Evolutionary conservation across 1,140 invertebrate genomes (phyloP).

Genomic region (Chironomus striatipennis): DNA sequence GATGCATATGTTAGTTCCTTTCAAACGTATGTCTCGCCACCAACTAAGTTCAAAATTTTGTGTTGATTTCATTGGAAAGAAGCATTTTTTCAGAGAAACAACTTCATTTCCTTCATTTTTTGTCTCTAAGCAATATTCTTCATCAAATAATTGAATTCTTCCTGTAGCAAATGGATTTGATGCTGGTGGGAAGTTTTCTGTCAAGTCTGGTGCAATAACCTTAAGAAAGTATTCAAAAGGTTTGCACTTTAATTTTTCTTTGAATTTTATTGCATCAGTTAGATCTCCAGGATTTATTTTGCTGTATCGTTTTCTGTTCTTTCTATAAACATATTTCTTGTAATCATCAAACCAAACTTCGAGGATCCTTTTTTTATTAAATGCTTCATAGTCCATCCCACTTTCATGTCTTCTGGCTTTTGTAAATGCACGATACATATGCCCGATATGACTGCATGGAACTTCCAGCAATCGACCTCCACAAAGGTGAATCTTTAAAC

Average conservation of each 20-base stretch:
- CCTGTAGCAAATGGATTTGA: constrained; percentile 49
- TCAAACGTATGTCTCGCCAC: constrained; percentile 62
- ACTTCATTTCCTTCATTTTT: constrained; percentile 52
- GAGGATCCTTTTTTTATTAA: constrained; percentile 66
- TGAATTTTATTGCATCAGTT: constrained; percentile 52
- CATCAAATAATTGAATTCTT: not conserved
- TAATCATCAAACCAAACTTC: constrained; percentile 90
- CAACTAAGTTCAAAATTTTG: constrained; percentile 44
- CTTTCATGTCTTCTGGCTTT: constrained; percentile 77
- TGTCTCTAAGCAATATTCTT: constrained; percentile 2
- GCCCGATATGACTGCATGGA: constrained; percentile 92
- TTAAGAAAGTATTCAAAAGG: constrained; percentile 81
- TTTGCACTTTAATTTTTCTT: constrained; percentile 63
- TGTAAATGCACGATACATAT: constrained; percentile 80
- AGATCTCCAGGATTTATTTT: constrained; percentile 60
- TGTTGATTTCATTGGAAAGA: constrained; percentile 30
- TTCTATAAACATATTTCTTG: constrained; percentile 62
- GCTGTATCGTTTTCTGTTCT: constrained; percentile 50
- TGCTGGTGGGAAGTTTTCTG: constrained; percentile 64
- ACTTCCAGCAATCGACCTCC: constrained; percentile 83
- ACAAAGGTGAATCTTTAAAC: constrained; percentile 88
- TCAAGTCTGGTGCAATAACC: constrained; percentile 68
- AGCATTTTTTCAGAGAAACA: constrained; percentile 44
- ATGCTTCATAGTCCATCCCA: constrained; percentile 32
- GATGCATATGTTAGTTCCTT: constrained; percentile 55